Conservation (phyloP, 64 coral and sea anemone species). For the Anthopleura sola region DNA sequence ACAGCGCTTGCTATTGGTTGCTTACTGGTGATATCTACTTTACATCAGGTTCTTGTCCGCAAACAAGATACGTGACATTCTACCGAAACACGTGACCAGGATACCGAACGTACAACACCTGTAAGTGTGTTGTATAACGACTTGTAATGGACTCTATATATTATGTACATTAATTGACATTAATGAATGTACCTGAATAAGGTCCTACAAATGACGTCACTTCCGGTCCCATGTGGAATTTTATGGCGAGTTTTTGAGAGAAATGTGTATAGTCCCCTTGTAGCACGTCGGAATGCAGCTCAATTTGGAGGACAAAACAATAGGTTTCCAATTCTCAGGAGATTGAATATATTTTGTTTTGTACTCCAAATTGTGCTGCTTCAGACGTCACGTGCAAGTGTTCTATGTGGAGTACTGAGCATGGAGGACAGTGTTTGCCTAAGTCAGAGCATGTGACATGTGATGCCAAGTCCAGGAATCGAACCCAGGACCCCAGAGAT, state of each 20-base stretch:
- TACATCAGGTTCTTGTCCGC: constrained; percentile 5
- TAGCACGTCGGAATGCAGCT: too few species aligned
- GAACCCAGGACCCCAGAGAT: too few species aligned
- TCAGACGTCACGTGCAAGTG: too few species aligned
- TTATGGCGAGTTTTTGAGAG: neutral
- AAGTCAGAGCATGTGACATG: neutral
- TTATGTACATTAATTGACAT: too few species aligned
- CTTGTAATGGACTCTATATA: neutral
- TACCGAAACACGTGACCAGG: neutral
- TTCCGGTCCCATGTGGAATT: neutral
- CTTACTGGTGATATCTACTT: constrained; percentile 12
- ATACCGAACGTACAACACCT: neutral
- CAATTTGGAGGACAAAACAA: too few species aligned
- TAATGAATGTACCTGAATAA: neutral
- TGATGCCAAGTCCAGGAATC: neutral
- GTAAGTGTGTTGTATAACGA: neutral
- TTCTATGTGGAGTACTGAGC: too few species aligned
- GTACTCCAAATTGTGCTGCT: too few species aligned
- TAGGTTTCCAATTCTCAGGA: too few species aligned
- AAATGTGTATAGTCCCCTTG: too few species aligned
- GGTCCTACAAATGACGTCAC: neutral
- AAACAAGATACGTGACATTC: constrained; percentile 10
- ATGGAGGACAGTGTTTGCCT: too few species aligned
- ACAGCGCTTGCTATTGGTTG: constrained; percentile 6
- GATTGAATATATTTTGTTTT: too few species aligned